Evolutionary conservation across 1,140 invertebrate genomes (phyloP), one percentile per base, ranked within the genome.

Genomic region (Drosophila tropicalis): DNA sequence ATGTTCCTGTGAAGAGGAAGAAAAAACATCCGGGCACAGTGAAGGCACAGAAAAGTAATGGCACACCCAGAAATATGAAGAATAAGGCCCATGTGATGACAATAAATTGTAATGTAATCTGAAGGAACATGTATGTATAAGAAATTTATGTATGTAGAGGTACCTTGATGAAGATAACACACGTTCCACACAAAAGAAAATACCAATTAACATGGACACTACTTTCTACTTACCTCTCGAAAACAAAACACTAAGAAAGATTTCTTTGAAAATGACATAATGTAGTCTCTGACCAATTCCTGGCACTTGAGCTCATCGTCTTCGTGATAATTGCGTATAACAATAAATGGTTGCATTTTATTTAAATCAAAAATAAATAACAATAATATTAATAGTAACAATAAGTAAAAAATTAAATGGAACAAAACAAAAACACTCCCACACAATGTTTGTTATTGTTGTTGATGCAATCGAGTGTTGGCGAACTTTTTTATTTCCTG

Each of bases 71-170:
- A 65, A 92, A 92, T 72, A 92, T 92, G 36, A 92, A 92, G 47
- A 92, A 76, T 62, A 92, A 84, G n/a, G 91, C 91, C 87, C 91
- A 92, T n/a, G 91, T 91, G 41, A 92, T 90, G 22, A 92, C 85
- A 72, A 92, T 92, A 12, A 91, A 90, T 54, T 92, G 91, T 15
- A 92, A 64, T 12, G 91, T 92, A 57, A 92, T 91, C 91, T 92
- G 78, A 72, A 55, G 5, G 29, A 32, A 34, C 40, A 67, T 29
- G 22, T 17, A n/a, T n/a, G n/a, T n/a, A n/a, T n/a, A 57, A 44
- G 19, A 36, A 73, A 36, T 17, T 62, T n/a, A 9, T 69, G 7
- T 44, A 9, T 69, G 29, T 40, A 19, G 17, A 17, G 17, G 22
- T 25, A 25, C 2, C 3, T 17, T 15, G 41, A 39, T 56, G 36